Conservation (phyloP, 2,113 vertebrate genomes). For the Zapus hudsonius region DNA sequence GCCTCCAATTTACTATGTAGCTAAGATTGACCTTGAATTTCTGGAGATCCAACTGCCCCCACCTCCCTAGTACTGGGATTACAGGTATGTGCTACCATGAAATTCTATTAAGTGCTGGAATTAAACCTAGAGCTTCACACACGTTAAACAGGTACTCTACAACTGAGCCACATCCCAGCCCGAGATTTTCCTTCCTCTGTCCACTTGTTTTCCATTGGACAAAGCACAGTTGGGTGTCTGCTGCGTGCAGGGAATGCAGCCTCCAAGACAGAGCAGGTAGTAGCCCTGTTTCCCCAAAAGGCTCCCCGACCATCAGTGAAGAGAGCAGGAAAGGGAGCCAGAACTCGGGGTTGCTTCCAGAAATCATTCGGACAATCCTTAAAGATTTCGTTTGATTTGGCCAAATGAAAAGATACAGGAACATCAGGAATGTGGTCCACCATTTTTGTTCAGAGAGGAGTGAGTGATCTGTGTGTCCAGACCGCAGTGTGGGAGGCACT, state of each 20-base stretch:
- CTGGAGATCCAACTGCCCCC: not conserved
- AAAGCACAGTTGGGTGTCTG: not conserved
- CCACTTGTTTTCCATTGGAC: conserved; percentile 25
- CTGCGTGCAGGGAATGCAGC: not conserved
- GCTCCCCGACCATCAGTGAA: not conserved
- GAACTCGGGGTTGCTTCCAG: not conserved
- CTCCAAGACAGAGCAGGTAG: not conserved
- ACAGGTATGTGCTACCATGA: not conserved
- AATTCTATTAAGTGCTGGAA: not conserved
- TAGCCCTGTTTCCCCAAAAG: not conserved
- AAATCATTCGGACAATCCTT: not conserved
- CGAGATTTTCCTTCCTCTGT: not conserved
- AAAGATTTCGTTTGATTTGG: not conserved
- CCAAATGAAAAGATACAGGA: not conserved
- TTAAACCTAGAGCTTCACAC: not conserved
- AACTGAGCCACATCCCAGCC: not conserved
- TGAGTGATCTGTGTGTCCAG: not conserved
- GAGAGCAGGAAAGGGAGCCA: not conserved
- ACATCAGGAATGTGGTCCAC: not conserved
- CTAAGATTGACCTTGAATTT: not conserved
- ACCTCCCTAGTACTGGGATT: not conserved
- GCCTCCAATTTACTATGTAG: not conserved
- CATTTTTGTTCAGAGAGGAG: not conserved
- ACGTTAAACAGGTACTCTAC: not conserved
- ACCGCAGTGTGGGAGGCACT: not conserved